Evolutionary conservation across 2,113 vertebrate genomes (phyloP).

Genomic region (Artemisiospiza belli): DNA sequence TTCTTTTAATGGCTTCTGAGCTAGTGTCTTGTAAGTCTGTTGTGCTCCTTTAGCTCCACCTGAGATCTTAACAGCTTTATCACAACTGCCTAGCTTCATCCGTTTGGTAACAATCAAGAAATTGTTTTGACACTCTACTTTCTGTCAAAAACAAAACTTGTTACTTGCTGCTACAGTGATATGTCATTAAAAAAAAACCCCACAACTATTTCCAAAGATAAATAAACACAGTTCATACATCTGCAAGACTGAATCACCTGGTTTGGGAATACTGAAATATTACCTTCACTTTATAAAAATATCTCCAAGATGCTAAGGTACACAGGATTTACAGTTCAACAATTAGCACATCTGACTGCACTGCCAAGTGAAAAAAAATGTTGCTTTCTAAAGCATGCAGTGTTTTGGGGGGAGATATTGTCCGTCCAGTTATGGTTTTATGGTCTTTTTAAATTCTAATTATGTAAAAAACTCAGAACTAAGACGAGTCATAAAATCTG

Average conservation of each 20-base stretch:
- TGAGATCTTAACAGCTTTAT: constrained; percentile 36
- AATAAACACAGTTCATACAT: neutral
- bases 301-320: neutral
- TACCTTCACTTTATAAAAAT: neutral
- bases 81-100: constrained; percentile 26
- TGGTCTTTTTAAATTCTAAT: neutral
- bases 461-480: neutral
- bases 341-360: neutral
- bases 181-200: neutral
- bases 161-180: neutral
- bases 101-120: constrained; percentile 44
- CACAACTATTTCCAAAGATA: neutral
- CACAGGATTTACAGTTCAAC: neutral
- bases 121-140: constrained; percentile 31
- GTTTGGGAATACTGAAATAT: neutral
- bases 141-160: constrained; percentile 6
- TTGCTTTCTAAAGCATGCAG: neutral
- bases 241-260: neutral
- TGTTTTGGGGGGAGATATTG: neutral
- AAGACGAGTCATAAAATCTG: neutral
- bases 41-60: neutral
- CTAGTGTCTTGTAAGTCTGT: neutral
- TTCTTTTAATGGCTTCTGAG: neutral
- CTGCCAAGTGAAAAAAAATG: neutral
- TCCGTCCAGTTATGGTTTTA: neutral